Base-by-base conservation (phyloP, 2,888 invertebrate genomes). In the Mongoloraphidia duomilia region DNA sequence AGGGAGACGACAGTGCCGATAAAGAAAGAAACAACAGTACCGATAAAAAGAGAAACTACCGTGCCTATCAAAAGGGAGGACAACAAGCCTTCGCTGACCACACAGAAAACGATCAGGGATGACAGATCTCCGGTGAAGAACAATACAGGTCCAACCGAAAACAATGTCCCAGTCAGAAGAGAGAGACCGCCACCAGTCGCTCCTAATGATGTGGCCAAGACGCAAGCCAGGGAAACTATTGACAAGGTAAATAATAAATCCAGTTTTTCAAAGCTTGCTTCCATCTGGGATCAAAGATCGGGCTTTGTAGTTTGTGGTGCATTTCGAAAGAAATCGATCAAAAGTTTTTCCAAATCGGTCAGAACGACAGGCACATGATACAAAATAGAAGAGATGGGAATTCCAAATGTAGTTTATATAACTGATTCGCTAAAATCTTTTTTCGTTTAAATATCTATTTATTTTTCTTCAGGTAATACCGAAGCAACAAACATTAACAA, bases 1-100 rank as follows among this genome's bases (percentile, higher is more conserved):
- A 9, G 40, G 53, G 58, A 66, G 12, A 65, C 65, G 52, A 63
- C 64, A 14, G 65, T 66, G 5, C 65, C 64, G 9, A 62, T 62
- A 13, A 61, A 63, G 46, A 64, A 66, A 47, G 59, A 57, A 52
- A 54, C 58, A 46, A 42, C n/a, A 11, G 38, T 17, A 12, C 42
- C 42, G 9, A n/a, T 42, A 26, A 42, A 42, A 14, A 42, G 26
- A 42, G 42, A 42, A 11, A 17, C 14, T 26, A 26, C 26, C 6
- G 26, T 26, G 26, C 26, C 26, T 26, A 26, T 26, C 26, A 26
- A 26, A 6, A 26, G 26, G 26, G 26, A 26, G 26, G 26, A 26
- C 26, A 26, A 26, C 14, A 42, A 42, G 14, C 26, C 26, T 39
- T 14, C 49, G 45, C 17, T 45, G 44, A 36, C 41, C 26, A 26